These are phyloP conservation scores for Hypercompe scribonia DNA, from an alignment of 2,888 invertebrate genomes.

Conservation along the genomic window DNA sequence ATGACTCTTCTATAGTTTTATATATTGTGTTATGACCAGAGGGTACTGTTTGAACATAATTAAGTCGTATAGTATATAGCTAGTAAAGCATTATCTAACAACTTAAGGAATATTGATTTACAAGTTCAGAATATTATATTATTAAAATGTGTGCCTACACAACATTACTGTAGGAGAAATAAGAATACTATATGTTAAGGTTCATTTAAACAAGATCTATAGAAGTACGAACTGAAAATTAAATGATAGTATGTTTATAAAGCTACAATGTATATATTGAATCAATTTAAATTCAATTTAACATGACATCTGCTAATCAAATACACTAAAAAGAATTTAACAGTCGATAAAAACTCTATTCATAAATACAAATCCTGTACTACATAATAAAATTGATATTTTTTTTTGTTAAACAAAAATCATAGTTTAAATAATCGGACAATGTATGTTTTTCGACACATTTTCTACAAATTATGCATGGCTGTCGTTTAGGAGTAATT, in stretches of 20 bases:
- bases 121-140: background rate
- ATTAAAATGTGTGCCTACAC: background rate
- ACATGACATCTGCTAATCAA: no score
- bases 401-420: background rate
- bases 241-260: no score
- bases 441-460: background rate
- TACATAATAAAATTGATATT: background rate
- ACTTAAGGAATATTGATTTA: background rate
- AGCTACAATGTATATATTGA: no score
- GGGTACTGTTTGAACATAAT: background rate
- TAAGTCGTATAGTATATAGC: background rate
- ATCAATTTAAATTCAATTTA: no score
- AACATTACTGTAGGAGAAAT: background rate
- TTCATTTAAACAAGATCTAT: background rate
- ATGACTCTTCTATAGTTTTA: background rate
- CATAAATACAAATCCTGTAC: background rate
- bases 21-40: background rate
- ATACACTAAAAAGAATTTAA: no score
- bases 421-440: background rate
- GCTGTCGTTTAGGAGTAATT: constrained; percentile 39
- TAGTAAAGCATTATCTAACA: background rate
- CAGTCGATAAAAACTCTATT: no score
- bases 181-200: background rate
- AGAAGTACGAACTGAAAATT: no score
- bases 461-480: constrained; percentile 32